Base-by-base conservation (phyloP, 2,888 invertebrate species). In the Mechanitis messenoides region DNA sequence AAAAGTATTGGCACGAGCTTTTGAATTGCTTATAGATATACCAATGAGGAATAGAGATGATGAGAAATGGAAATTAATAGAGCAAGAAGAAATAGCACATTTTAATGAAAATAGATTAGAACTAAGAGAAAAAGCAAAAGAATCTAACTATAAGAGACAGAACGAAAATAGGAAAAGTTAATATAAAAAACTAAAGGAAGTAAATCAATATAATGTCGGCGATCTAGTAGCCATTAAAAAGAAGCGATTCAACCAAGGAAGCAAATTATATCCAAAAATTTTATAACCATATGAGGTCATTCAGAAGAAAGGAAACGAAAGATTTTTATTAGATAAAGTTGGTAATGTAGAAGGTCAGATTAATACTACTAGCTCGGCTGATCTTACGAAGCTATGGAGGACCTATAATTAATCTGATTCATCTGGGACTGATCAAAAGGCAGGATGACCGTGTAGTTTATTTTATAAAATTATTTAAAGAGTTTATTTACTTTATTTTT, bases 221-320 rank as follows among this genome's bases (percentile, higher is more conserved):
- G 69, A 72, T 57, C 20, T 71, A 33, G 71, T 72, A 1, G 74
- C 72, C 20, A 72, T 74, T 33, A 69, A 71, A 38, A 59, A 68
- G 6, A 73, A 72, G 2, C 71, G 71, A 38, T 72, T 70, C 59
- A 42, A 58, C 57, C 0, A 56, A 58, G 45, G 71, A 64, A 0
- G 9, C 58, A 72, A 74, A 56, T 42, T 71, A 3, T 61, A 67
- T 3, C 61, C 68, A 2, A 71, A 70, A 58, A 71, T 56, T 58
- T 47, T 72, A 6, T 71, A 70, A 6, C 71, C 71, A 1, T 72
- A 72, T 42, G 55, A 60, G 54, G 50, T 72, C 1, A 46, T 58
- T 1, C 62, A 65, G 33, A 54, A 45, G 3, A 65, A 66, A 20
- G 7, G 64, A 11, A 65, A 69, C 6, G 68, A 70, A 11, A 50